phyloP scores from a whole-genome alignment of 2,113 vertebrate genomes.

The Neotoma lepida region DNA sequence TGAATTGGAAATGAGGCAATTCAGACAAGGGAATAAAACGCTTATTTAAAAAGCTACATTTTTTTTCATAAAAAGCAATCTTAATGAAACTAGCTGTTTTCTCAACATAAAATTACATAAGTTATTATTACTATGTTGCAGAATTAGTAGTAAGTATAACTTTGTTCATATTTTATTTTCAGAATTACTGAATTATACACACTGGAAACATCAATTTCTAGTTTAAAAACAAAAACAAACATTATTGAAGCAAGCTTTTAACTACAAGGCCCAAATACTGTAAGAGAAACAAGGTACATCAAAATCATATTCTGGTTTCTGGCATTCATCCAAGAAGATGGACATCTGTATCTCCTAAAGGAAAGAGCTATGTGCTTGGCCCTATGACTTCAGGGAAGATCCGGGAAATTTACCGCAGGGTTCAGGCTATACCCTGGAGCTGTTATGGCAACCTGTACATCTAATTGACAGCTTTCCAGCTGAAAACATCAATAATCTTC shows the following conservation, averaged over 20 bases:
- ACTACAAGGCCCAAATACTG: neutral
- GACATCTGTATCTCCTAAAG: slow-evolving; percentile 66
- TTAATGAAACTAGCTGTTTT: slow-evolving; percentile 67
- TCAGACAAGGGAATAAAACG: slow-evolving; percentile 5
- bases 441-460: slow-evolving; percentile 77
- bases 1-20: slow-evolving; percentile 57
- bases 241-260: slow-evolving; percentile 48
- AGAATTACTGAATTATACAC: slow-evolving; percentile 33
- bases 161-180: slow-evolving; percentile 36
- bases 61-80: slow-evolving; percentile 12
- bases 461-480: slow-evolving; percentile 79
- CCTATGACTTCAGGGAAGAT: slow-evolving; percentile 34
- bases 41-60: slow-evolving; percentile 34
- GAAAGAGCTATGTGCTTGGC: slow-evolving; percentile 27
- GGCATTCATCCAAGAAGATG: neutral
- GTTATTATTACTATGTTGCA: slow-evolving; percentile 44
- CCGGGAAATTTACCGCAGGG: slow-evolving; percentile 68
- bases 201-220: slow-evolving; percentile 2
- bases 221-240: neutral
- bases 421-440: slow-evolving; percentile 70
- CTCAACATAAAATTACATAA: slow-evolving; percentile 43
- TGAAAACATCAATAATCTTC: slow-evolving; percentile 81
- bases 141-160: slow-evolving; percentile 53
- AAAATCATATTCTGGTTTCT: neutral
- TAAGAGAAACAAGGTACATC: slow-evolving; percentile 25